Evolutionary conservation across 2,888 invertebrate genomes (phyloP).

Genomic region (Molorchus minor): DNA sequence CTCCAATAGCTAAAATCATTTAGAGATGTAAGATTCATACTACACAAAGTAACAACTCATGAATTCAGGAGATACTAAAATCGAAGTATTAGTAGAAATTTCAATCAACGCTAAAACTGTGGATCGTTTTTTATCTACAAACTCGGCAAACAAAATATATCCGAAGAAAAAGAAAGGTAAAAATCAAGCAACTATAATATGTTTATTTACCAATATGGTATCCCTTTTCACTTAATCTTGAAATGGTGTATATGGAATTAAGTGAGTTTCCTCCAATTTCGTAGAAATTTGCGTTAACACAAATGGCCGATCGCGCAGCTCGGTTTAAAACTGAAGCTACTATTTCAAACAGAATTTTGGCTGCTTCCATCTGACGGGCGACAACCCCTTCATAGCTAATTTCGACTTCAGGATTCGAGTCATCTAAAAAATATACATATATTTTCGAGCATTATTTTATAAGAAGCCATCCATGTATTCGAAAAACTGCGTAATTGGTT

Average conservation of each 20-base stretch:
- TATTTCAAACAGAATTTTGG: constrained; percentile 77
- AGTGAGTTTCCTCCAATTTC: constrained; percentile 88
- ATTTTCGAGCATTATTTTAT: background rate
- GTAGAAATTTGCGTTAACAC: constrained; percentile 78
- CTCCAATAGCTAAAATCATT: constrained; percentile 72
- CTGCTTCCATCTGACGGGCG: constrained; percentile 68
- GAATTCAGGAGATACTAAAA: too few relatives aligned
- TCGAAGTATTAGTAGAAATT: too few relatives aligned
- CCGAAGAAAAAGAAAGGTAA: too few relatives aligned
- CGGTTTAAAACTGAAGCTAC: constrained; percentile 77
- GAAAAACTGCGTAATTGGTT: too few relatives aligned
- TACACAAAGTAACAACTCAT: too few relatives aligned
- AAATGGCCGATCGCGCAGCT: constrained; percentile 70
- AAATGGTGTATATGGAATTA: constrained; percentile 85
- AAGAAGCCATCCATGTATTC: too few relatives aligned
- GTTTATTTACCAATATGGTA: constrained; percentile 73
- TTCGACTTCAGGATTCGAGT: constrained; percentile 64
- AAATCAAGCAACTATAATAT: too few relatives aligned
- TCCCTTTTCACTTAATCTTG: constrained; percentile 77
- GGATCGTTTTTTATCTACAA: too few relatives aligned
- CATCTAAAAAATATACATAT: constrained; percentile 2
- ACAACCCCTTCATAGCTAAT: constrained; percentile 75
- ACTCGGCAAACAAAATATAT: too few relatives aligned
- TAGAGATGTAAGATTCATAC: background rate
- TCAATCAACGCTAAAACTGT: too few relatives aligned